Evolutionary conservation across 37 sponge, comb jelly and placozoan genomes (phyloP), one percentile per base, ranked within the genome.

Genomic region (Theonella swinhoei): DNA sequence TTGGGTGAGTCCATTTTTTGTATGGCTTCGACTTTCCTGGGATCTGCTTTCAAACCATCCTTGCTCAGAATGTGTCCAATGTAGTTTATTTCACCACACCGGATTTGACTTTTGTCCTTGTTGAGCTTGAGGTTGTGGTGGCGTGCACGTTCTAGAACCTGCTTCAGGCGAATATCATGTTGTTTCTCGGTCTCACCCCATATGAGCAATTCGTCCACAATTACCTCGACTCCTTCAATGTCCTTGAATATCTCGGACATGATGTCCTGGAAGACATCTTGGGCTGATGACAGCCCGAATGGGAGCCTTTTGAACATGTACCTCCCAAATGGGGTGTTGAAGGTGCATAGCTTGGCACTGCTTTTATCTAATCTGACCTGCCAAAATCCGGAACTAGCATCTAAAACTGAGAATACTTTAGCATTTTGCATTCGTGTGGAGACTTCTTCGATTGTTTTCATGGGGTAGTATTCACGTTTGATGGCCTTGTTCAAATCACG

Each of bases 321-420:
- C 3, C 76, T 3, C 1, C 87, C 87, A 64, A 87, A 87, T 59
- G 80, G 87, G n/a, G 80, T 80, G 68, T 87, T 87, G 75, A 87
- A 87, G 0, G 87, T 87, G 76, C 60, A 72, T 23, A 87, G 80
- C 42, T 39, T 54, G 28, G 79, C 25, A 69, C 79, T 78, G 4
- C 60, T 23, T 68, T 74, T 19, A 63, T 76, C 87, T 3, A 86
- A 38, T 42, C 36, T 17, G n/a, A 86, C 17, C 41, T 87, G 88
- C 88, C 88, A 87, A 66, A 78, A 85, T 30, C 79, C 87, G 20
- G 79, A 58, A 33, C 74, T 69, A 74, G 73, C 88, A 73, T 88
- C 88, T 5, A 88, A 78, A 14, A 81, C 77, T 23, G 83, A 82
- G 47, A 82, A 88, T 23, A 2, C 7, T 73, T 80, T 87, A 23